Evolutionary conservation across 2,113 vertebrate genomes (phyloP), one percentile per base, ranked within the genome.

Genomic region (Recurvirostra avosetta): DNA sequence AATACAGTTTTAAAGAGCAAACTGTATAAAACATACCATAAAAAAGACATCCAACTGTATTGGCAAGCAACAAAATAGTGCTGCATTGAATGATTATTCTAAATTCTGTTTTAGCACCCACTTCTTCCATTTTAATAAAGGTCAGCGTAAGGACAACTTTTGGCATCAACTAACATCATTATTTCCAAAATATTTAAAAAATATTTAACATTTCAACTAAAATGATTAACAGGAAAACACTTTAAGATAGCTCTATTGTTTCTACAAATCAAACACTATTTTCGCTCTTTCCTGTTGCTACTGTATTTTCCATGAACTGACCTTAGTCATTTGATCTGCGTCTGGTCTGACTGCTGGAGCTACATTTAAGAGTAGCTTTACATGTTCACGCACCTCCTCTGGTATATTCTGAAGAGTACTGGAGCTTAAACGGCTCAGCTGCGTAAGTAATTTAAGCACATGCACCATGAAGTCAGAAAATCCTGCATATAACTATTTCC

Each of bases 321-420:
- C 99, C 98, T 99, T 99, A 82, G 99, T 99, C 98, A 99, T 99
- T 96, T 99, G 99, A 97, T 99, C 99, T 36, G 99, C 99, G 3
- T 99, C 99, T 34, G 99, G 99, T 78, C 99, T 98, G 73, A 99
- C 99, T 30, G 98, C 98, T 18, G 99, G 98, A 53, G 99, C 99
- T 72, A 99, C 99, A 30, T 99, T 99, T 72, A 99, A 97, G 85
- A 99, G 98, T 47, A 99, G 99, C 97, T 99, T 99, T 41, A 99
- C 98, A 3, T 99, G 99, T 40, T 99, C 99, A 68, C 98, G 97
- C 70, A 99, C 99, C 45, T 99, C 99, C 62, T 99, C 99, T 3
- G 99, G 99, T 92, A 99, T 98, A 87, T 98, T 99, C 87, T 98
- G 98, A 71, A 99, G 97, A 80, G 98, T 94, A 56, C 97, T 97